Evolutionary conservation across 2,888 invertebrate genomes (phyloP), one percentile per base, ranked within the genome.

Genomic region (Camptogramma bilineatum): DNA sequence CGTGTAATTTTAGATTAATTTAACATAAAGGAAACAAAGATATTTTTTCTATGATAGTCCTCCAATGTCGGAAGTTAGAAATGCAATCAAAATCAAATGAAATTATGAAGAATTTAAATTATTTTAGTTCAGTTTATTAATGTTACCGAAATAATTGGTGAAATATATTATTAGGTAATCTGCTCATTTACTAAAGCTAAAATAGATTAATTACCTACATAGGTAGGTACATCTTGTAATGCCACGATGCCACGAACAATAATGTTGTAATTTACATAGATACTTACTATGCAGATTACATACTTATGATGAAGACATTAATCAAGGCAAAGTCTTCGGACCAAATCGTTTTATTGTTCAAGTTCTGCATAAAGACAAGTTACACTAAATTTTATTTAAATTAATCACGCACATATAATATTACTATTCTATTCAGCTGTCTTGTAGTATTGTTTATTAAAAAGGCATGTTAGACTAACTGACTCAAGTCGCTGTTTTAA

Each of bases 361-460:
- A 19, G 4, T 24, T 39, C 39, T 34, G 53, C 47, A 44, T 52
- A 54, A 17, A 31, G 28, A 42, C 24, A 42, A 48, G 10, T 42
- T 42, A 24, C 39, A 39, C n/a, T 24, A 24, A 34, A 47, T 13
- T 51, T 52, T 39, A 19, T 55, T 31, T n/a, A 47, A 47, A 46
- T 52, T 19, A 46, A 52, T 7, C 52, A 59, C 21, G 59, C 52
- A 34, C n/a, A n/a, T 46, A n/a, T 5, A n/a, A 13, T 13, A 39
- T 39, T 46, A 24, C 1, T 56, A 39, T 59, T 47, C 52, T 52
- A 59, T 59, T 59, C 47, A 59, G 47, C 59, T 59, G 59, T 59
- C 52, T 47, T 8, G 39, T 9, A 4, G 31, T 34, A 39, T 39
- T 18, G 9, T 51, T 42, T 51, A 51, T 50, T 50, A 24, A 17